These are phyloP conservation scores for crab-eating macaque (Macaca fascicularis) DNA, from an alignment of 2,113 vertebrate genomes.

Conservation along the genomic window T2T-MFA8v1.1 NC_088387.1:53391501-53392000, in stretches of 20 bases:
- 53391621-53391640: not conserved
- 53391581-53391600: not conserved
- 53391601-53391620: not conserved
- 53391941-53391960: too few relatives aligned
- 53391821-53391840: not conserved
- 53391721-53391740: not conserved
- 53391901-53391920: too few relatives aligned
- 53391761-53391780: not conserved
- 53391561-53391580: slow-evolving; percentile 29
- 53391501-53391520: slow-evolving; percentile 22
- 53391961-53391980: too few relatives aligned
- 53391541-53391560: slow-evolving; percentile 17
- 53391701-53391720: not conserved
- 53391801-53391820: not conserved
- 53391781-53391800: not conserved
- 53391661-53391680: not conserved
- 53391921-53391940: too few relatives aligned
- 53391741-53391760: slow-evolving; percentile 1
- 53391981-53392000: too few relatives aligned
- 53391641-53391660: slow-evolving; percentile 12
- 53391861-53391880: too few relatives aligned
- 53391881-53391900: too few relatives aligned
- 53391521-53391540: slow-evolving; percentile 9
- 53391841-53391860: not conserved
- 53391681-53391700: not conserved